phyloP scores from a whole-genome alignment of 2,888 invertebrate genomes.

The Prenolepis imparis region DNA sequence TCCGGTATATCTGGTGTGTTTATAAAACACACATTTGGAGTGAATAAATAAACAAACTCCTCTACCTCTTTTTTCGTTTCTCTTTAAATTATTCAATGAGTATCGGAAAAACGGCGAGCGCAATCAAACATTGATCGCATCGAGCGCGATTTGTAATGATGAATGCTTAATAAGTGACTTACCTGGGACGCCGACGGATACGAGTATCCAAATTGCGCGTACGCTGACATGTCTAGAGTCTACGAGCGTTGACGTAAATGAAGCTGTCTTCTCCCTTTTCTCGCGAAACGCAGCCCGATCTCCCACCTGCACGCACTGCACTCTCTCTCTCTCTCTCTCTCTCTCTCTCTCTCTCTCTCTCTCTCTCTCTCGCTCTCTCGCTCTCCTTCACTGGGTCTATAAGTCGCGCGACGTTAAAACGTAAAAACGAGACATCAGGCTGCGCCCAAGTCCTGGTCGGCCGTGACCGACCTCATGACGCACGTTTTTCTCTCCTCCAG shows the following conservation, averaged over 20 bases:
- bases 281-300: constrained; percentile 69
- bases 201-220: constrained; percentile 96
- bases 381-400: constrained; percentile 56
- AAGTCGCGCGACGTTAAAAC: constrained; percentile 26
- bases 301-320: constrained; percentile 81
- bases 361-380: constrained; percentile 56
- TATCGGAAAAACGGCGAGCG: background rate
- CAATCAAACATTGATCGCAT: background rate
- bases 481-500: constrained; percentile 3
- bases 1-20: background rate
- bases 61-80: no score
- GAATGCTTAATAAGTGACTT: constrained; percentile 81
- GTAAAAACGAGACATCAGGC: constrained; percentile 73
- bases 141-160: background rate
- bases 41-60: background rate
- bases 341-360: constrained; percentile 58
- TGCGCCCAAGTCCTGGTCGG: constrained; percentile 60
- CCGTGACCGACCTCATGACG: constrained; percentile 65
- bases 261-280: constrained; percentile 20
- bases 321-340: constrained; percentile 71
- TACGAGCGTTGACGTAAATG: constrained; percentile 38
- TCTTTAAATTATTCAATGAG: background rate
- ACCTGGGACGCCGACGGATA: constrained; percentile 98
- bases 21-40: background rate
- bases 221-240: constrained; percentile 89